Percentiles rank a stretch among this genome's conserved stretches.
Conservation (phyloP, 2,797 vertebrate species). For the Chlorospingus semifuscus region DNA sequence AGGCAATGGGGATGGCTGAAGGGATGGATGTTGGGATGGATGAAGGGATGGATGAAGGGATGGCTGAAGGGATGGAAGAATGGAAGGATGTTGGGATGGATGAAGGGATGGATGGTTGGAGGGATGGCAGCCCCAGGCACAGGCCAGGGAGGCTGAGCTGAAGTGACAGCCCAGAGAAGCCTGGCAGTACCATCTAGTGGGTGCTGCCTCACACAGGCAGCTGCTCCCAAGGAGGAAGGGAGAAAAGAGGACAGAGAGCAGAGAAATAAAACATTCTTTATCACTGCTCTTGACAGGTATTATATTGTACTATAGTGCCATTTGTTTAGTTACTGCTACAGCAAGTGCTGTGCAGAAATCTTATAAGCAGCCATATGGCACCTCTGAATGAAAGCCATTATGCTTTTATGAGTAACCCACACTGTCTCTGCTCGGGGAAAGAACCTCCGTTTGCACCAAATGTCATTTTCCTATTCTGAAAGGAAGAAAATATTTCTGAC, state of each 20-base stretch:
- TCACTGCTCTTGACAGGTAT: conserved; percentile 72
- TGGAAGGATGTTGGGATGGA: background rate
- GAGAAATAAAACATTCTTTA: conserved; percentile 75
- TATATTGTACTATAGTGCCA: conserved; percentile 74
- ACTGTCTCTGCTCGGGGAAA: conserved; percentile 65
- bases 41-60: background rate
- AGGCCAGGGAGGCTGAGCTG: background rate
- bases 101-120: background rate
- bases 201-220: conserved; percentile 45
- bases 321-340: conserved; percentile 76
- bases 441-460: conserved; percentile 68
- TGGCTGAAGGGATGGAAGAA: no score
- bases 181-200: conserved; percentile 61
- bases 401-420: conserved; percentile 73
- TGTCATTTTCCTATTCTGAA: conserved; percentile 67
- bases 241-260: conserved; percentile 65
- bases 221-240: conserved; percentile 12
- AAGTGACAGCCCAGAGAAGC: background rate
- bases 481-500: conserved; percentile 62
- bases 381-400: conserved; percentile 75
- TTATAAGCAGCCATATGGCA: conserved; percentile 73
- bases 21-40: no score
- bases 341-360: conserved; percentile 71
- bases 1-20: background rate
- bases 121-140: background rate